phyloP scores from a whole-genome alignment of 2,797 vertebrate species.

The Urocyon cinereoargenteus region DNA sequence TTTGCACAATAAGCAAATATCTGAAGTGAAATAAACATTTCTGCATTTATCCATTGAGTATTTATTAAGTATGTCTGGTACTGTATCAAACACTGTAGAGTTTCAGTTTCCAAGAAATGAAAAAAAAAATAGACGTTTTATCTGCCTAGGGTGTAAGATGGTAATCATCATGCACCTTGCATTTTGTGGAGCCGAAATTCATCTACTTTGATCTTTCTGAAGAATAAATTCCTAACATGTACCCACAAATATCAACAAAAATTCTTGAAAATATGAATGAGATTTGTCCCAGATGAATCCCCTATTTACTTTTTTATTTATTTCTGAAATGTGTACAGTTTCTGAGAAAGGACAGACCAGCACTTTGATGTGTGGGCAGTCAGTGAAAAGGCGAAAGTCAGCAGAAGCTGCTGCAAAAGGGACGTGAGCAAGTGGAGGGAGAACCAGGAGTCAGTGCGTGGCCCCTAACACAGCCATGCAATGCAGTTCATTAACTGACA shows the following conservation, averaged over 20 bases:
- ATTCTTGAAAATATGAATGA: background rate
- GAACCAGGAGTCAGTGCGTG: fast-evolving
- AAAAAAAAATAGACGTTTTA: background rate
- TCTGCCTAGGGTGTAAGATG: background rate
- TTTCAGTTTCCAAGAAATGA: background rate
- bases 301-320: background rate
- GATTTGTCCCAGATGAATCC: background rate
- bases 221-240: background rate
- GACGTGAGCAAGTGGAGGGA: background rate
- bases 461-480: fast-evolving
- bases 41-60: background rate
- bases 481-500: fast-evolving
- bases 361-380: fast-evolving
- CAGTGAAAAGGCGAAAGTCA: fast-evolving
- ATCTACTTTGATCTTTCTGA: background rate
- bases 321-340: background rate
- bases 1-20: background rate
- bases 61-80: background rate
- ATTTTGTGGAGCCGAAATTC: background rate
- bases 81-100: background rate
- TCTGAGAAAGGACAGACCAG: background rate
- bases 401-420: background rate
- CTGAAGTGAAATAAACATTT: background rate
- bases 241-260: background rate
- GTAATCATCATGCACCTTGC: fast-evolving